Percentiles rank a stretch among this genome's conserved stretches.
phyloP scores from a whole-genome alignment of 2,113 vertebrate species.

The Takifugu bimaculatus region DNA sequence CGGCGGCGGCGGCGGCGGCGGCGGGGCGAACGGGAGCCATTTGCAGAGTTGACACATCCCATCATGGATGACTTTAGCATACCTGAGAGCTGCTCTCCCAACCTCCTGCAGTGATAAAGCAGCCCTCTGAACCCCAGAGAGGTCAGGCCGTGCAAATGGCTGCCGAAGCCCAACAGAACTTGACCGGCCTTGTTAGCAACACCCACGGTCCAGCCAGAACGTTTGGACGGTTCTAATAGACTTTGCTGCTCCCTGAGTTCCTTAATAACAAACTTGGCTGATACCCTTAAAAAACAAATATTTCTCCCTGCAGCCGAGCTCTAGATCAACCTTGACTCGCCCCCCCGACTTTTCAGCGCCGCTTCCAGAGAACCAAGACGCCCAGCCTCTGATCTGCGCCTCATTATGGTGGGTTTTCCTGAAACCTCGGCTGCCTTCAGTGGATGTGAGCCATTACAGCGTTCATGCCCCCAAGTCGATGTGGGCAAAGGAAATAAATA shows the following conservation, averaged over 20 bases:
- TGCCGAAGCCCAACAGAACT: slow-evolving; percentile 73
- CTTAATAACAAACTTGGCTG: slow-evolving; percentile 33
- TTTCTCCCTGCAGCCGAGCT: slow-evolving; percentile 48
- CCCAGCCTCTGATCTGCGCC: slow-evolving; percentile 28
- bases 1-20: slow-evolving; percentile 27
- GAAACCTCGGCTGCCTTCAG: slow-evolving; percentile 16
- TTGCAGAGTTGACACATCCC: slow-evolving; percentile 73
- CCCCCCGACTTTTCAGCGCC: slow-evolving; percentile 30
- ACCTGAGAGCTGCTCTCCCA: slow-evolving; percentile 65
- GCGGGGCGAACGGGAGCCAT: slow-evolving; percentile 59
- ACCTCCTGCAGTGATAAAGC: slow-evolving; percentile 67
- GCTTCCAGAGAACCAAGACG: slow-evolving; percentile 29
- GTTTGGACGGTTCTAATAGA: slow-evolving; percentile 50
- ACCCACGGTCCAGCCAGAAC: slow-evolving; percentile 46
- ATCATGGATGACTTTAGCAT: slow-evolving; percentile 73
- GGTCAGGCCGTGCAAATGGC: slow-evolving; percentile 68
- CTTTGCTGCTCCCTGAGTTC: slow-evolving; percentile 28
- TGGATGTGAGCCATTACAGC: slow-evolving; percentile 21
- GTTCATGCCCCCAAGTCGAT: slow-evolving; percentile 34
- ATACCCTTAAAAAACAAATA: slow-evolving; percentile 42
- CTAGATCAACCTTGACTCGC: slow-evolving; percentile 37
- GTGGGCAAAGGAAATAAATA: not conserved
- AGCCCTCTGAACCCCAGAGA: slow-evolving; percentile 63
- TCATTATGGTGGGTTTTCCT: slow-evolving; percentile 22
- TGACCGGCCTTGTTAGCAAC: slow-evolving; percentile 72